A percentile compares a stretch with the other conserved stretches of the same genome.
These are phyloP conservation scores for Falco rusticolus DNA, from an alignment of 2,797 vertebrate species.

Conservation along the genomic window DNA sequence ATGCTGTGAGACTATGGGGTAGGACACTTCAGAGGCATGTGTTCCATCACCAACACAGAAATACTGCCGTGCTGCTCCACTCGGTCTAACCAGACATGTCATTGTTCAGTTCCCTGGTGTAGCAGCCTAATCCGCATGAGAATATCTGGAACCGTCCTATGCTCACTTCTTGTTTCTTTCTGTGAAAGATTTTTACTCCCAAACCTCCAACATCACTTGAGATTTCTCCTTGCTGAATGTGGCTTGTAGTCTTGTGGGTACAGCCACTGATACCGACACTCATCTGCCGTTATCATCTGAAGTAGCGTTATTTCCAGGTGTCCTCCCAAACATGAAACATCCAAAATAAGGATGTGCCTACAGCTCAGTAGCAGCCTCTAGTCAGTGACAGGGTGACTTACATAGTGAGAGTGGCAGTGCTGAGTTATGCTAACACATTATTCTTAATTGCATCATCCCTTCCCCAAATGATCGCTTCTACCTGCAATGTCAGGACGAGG, in stretches of 20 bases:
- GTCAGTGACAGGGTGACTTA: not conserved
- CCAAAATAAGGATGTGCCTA: not conserved
- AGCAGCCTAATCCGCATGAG: not conserved
- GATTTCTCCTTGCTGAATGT: not conserved
- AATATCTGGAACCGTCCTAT: not conserved
- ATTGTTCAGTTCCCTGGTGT: not conserved
- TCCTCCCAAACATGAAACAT: not conserved
- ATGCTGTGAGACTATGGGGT: not conserved
- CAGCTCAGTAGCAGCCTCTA: not conserved
- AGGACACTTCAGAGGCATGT: not conserved
- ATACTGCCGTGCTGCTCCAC: not conserved
- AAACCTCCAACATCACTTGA: not conserved
- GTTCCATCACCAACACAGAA: not conserved
- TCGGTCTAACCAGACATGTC: not conserved
- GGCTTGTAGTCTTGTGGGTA: not conserved
- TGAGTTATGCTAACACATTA: not conserved
- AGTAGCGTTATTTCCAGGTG: not conserved
- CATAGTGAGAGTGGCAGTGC: not conserved
- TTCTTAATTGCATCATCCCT: not conserved
- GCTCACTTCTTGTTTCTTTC: not conserved
- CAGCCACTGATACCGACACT: not conserved
- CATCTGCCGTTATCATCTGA: not conserved
- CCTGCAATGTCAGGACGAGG: not conserved
- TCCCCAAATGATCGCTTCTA: not conserved
- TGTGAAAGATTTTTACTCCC: not conserved